phyloP scores from a whole-genome alignment of 2,113 vertebrate genomes.

The Sclerurus mexicanus region DNA sequence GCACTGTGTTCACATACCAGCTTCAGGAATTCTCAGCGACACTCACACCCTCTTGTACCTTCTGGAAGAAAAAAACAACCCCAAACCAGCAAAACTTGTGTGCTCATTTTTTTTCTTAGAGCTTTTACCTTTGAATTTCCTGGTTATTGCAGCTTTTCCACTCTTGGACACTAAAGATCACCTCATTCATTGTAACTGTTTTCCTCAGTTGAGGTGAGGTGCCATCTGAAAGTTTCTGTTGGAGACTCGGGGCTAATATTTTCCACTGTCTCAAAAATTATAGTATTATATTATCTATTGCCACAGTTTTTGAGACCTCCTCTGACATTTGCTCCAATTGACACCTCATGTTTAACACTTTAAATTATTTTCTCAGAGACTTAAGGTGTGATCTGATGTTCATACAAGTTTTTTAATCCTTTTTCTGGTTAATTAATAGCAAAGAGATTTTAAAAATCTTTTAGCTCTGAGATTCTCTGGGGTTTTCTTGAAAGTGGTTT shows the following conservation, averaged over 20 bases:
- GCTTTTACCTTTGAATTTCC: neutral
- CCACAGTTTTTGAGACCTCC: rapidly evolving
- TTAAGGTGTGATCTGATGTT: neutral
- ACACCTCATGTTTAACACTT: neutral
- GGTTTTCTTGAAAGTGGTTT: neutral
- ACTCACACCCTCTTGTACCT: rapidly evolving
- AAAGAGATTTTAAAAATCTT: neutral
- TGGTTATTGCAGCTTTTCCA: neutral
- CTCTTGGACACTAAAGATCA: neutral
- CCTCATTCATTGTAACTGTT: neutral
- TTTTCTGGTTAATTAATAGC: neutral
- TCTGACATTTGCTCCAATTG: neutral
- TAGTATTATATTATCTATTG: neutral
- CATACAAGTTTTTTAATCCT: neutral
- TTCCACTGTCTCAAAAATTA: neutral
- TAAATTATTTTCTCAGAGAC: neutral
- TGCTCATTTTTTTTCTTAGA: neutral
- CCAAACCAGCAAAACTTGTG: neutral
- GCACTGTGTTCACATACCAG: neutral
- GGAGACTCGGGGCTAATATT: neutral
- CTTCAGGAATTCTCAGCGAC: neutral
- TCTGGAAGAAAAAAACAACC: rapidly evolving
- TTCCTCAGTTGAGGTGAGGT: neutral
- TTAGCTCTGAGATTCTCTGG: neutral
- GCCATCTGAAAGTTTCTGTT: neutral